Evolutionary conservation across 1,140 invertebrate species (phyloP).

Genomic region (Lethrus apterus): DNA sequence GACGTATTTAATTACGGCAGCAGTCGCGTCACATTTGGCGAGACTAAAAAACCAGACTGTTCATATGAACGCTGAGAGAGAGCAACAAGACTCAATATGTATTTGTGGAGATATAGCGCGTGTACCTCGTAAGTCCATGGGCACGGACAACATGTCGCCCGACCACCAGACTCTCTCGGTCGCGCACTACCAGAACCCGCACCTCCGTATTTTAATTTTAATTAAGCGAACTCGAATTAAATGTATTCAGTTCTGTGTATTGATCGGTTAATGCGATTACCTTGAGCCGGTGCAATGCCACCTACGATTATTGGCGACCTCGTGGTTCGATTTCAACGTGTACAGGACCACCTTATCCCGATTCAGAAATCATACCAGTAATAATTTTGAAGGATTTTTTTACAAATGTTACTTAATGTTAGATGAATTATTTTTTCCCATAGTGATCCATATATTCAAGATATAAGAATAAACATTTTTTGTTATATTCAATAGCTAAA

Average conservation of each 20-base stretch:
- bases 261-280: constrained; percentile 30
- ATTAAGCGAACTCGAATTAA: constrained; percentile 29
- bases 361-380: too few species aligned
- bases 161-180: background rate
- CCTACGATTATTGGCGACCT: background rate
- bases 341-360: too few species aligned
- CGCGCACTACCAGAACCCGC: background rate
- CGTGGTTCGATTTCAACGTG: too few species aligned
- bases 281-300: constrained; percentile 30
- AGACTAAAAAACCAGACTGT: constrained; percentile 18
- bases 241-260: constrained; percentile 25
- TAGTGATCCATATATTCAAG: too few species aligned
- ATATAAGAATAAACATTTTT: too few species aligned
- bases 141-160: background rate
- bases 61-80: constrained; percentile 12
- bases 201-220: constrained; percentile 32
- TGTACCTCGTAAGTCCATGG: constrained; percentile 29
- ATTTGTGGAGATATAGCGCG: constrained; percentile 25
- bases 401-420: too few species aligned
- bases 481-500: too few species aligned
- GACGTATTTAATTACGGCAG: constrained; percentile 15
- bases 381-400: too few species aligned
- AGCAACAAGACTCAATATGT: constrained; percentile 27
- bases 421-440: too few species aligned
- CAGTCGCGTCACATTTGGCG: constrained; percentile 15